phyloP scores from a whole-genome alignment of 2,888 invertebrate genomes.

The Mesorhabditis belari region DNA sequence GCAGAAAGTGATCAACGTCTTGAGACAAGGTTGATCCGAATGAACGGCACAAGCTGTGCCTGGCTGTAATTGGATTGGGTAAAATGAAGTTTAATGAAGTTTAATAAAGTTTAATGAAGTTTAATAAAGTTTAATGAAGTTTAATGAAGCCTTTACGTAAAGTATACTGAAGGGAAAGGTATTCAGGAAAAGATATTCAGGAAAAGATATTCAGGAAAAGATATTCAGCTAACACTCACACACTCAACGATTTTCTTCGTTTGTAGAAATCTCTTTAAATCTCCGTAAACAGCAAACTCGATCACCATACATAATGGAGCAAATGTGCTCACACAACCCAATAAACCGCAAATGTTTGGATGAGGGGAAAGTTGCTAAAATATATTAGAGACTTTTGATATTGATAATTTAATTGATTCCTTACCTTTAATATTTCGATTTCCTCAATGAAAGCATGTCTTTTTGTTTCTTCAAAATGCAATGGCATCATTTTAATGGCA shows the following conservation, averaged over 20 bases:
- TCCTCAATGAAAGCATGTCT: not conserved
- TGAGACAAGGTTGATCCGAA: not conserved
- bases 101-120: too few species aligned
- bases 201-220: too few species aligned
- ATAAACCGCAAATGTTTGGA: not conserved
- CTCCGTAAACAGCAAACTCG: not conserved
- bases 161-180: too few species aligned
- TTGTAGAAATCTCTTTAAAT: not conserved
- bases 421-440: not conserved
- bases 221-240: too few species aligned
- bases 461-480: not conserved
- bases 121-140: too few species aligned
- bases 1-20: not conserved
- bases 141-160: too few species aligned
- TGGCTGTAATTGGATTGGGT: too few species aligned
- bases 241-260: not conserved
- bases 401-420: not conserved
- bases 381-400: too few species aligned
- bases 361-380: not conserved
- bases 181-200: too few species aligned
- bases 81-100: too few species aligned
- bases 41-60: not conserved
- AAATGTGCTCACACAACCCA: not conserved
- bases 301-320: not conserved
- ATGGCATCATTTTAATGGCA: not conserved